Base-by-base conservation (phyloP, 2,888 invertebrate species). In the Abrostola triplasia region DNA sequence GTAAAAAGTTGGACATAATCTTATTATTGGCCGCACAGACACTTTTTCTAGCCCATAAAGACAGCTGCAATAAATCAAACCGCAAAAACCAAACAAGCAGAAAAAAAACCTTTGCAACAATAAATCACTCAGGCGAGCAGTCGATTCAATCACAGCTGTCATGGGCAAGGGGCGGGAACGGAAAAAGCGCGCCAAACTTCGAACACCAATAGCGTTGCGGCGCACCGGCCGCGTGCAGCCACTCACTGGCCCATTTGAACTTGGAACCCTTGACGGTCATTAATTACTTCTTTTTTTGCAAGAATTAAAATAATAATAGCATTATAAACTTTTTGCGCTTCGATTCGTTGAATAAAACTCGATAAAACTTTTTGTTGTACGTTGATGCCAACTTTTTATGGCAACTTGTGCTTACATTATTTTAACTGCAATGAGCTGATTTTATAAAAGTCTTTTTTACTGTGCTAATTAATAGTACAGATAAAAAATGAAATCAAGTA, bases 111-210 rank as follows among this genome's bases (percentile, higher is more conserved):
- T 85, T 86, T 84, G 80, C 72, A 80, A 84, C 87, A 88, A 93
- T 94, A 93, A 93, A 94, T 94, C 93, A 94, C 84, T 91, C 90
- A 87, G 77, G 75, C 85, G 84, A 83, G 84, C 76, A 84, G 83
- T 83, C 88, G 89, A 91, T 92, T 93, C 92, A 92, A 92, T 93
- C 92, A 92, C 91, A 91, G 90, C 93, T 93, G 94, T 92, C 91
- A 91, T 86, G 88, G 79, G 71, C 79, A 83, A 86, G 90, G 94
- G 93, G 94, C 93, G 94, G 92, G 89, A 81, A 89, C 92, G 77
- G 84, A 90, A 92, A 92, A 93, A 91, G 90, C 92, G 93, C 93
- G 93, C 90, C 88, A 93, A 93, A 91, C 85, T 89, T 89, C 82
- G 83, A 92, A 92, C 90, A 88, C 94, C 94, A 94, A 94, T 93